Percentiles rank a stretch among this genome's conserved stretches.
These are phyloP conservation scores for Chaetops frenatus DNA, from an alignment of 2,113 vertebrate genomes.

Conservation along the genomic window DNA sequence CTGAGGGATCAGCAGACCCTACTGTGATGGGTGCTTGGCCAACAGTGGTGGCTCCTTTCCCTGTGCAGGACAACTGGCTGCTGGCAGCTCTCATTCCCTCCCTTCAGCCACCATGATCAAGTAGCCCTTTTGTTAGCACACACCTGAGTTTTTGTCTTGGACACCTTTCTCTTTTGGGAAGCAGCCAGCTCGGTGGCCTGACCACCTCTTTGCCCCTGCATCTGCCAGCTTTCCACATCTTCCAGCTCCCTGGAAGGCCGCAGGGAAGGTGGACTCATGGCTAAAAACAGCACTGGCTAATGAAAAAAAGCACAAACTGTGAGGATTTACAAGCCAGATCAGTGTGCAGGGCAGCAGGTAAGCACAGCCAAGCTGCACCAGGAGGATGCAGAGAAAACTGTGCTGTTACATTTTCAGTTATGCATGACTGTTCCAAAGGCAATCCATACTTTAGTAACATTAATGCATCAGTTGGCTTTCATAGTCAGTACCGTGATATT, in stretches of 20 bases:
- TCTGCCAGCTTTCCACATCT: neutral
- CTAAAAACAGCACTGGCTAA: rapidly evolving
- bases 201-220: neutral
- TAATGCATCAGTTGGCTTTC: neutral
- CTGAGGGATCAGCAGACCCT: neutral
- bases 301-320: neutral
- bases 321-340: neutral
- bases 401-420: neutral
- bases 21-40: rapidly evolving
- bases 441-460: neutral
- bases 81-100: neutral
- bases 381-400: neutral
- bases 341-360: neutral
- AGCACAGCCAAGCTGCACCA: rapidly evolving
- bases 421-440: neutral
- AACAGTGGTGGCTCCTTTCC: rapidly evolving
- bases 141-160: neutral
- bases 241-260: neutral
- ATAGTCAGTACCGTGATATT: neutral
- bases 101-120: neutral
- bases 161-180: neutral
- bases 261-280: neutral
- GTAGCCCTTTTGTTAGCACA: neutral
- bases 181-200: neutral
- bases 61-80: neutral